Percentiles rank a stretch among this genome's conserved stretches.
These are phyloP conservation scores for Lepidurus packardi DNA, from an alignment of 1,140 invertebrate genomes.

Conservation along the genomic window DNA sequence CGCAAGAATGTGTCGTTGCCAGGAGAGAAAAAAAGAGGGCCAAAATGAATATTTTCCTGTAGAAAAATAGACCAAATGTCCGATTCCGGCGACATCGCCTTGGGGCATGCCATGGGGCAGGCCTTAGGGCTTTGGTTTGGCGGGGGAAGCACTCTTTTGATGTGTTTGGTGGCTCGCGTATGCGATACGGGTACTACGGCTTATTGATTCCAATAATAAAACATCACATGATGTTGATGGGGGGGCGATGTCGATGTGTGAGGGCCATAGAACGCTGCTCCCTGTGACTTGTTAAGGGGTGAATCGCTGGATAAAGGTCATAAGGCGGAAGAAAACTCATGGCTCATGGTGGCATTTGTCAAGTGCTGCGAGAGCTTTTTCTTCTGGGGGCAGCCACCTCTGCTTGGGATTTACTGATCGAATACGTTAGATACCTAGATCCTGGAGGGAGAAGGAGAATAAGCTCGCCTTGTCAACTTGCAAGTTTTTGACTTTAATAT, in stretches of 20 bases:
- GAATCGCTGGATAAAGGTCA: constrained; percentile 6
- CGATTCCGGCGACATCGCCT: background rate
- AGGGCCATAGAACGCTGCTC: background rate
- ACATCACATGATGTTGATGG: constrained; percentile 8
- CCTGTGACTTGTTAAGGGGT: background rate
- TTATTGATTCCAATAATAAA: constrained; percentile 19
- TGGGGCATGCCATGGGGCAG: background rate
- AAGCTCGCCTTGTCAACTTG: background rate
- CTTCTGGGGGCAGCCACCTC: background rate
- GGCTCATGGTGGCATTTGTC: background rate
- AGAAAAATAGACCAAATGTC: background rate
- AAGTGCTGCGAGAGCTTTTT: background rate
- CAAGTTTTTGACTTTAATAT: background rate
- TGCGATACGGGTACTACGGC: background rate
- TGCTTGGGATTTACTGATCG: background rate
- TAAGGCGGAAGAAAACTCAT: background rate
- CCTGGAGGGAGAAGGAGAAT: background rate
- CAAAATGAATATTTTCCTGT: background rate
- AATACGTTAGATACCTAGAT: background rate
- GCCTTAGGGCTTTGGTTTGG: too few relatives aligned
- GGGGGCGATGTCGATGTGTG: background rate
- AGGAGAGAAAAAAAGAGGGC: background rate
- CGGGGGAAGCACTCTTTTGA: background rate
- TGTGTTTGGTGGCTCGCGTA: background rate
- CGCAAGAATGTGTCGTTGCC: background rate